Conservation (phyloP, 2,888 invertebrate genomes). For the Minunthozetes semirufus region DNA sequence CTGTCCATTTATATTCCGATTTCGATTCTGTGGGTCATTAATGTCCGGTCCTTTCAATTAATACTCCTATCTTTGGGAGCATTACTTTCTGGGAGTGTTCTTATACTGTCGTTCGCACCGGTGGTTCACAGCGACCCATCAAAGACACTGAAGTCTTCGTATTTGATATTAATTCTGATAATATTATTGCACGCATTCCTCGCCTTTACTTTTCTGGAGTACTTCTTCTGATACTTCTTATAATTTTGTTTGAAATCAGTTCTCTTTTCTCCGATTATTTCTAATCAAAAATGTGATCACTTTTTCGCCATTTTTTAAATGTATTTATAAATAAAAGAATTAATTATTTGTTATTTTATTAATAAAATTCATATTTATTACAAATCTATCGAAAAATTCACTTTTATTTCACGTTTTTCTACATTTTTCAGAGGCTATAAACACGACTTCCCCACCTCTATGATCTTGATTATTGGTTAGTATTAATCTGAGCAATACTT, state of each 20-base stretch:
- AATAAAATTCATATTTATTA: too few species aligned
- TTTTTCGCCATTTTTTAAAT: background rate
- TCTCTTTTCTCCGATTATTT: background rate
- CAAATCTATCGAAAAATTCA: too few species aligned
- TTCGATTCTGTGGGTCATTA: slow-evolving; percentile 80
- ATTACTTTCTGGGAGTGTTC: slow-evolving; percentile 72
- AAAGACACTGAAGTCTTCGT: slow-evolving; percentile 35
- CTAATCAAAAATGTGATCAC: slow-evolving; percentile 7
- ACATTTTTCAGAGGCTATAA: too few species aligned
- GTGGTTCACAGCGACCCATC: slow-evolving; percentile 55
- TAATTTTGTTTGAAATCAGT: background rate
- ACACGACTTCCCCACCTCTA: too few species aligned
- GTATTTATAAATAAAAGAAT: too few species aligned
- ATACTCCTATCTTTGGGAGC: slow-evolving; percentile 71
- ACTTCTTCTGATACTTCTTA: slow-evolving; percentile 25
- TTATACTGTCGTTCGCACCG: slow-evolving; percentile 73
- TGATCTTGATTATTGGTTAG: too few species aligned
- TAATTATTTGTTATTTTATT: too few species aligned
- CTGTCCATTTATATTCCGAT: slow-evolving; percentile 88
- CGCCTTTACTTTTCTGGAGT: slow-evolving; percentile 34
- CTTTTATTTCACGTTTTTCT: too few species aligned
- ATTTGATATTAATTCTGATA: slow-evolving; percentile 45
- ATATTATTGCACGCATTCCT: slow-evolving; percentile 32
- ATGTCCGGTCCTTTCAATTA: slow-evolving; percentile 74
- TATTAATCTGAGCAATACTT: too few species aligned